Evolutionary conservation across 1,140 invertebrate genomes (phyloP).

Genomic region (Hetaerina americana): DNA sequence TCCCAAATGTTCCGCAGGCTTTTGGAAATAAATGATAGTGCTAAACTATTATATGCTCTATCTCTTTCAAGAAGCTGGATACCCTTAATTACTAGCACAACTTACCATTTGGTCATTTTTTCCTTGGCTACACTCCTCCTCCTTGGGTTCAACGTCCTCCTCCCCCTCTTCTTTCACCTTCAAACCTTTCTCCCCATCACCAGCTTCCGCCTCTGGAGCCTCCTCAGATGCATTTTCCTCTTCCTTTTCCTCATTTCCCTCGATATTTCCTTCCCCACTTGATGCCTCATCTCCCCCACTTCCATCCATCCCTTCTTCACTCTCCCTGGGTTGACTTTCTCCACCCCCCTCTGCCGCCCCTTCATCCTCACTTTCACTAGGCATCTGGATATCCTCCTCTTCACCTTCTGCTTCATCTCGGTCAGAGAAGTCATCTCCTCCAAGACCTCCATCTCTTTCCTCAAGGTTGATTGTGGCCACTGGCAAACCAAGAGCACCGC

Average conservation of each 20-base stretch:
- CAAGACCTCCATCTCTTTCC: constrained; percentile 24
- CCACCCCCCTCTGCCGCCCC: constrained; percentile 13
- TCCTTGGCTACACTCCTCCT: too few relatives aligned
- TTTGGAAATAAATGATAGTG: too few relatives aligned
- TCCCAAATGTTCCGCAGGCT: too few relatives aligned
- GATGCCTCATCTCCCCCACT: constrained; percentile 1
- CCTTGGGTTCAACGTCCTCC: constrained; percentile 45
- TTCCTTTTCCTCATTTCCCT: neutral
- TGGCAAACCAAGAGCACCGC: neutral
- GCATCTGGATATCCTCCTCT: constrained; percentile 30
- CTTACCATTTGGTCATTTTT: too few relatives aligned
- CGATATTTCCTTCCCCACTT: neutral
- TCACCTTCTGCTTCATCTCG: constrained; percentile 72
- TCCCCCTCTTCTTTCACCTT: too few relatives aligned
- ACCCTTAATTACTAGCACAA: too few relatives aligned
- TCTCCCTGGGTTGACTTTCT: constrained; percentile 18
- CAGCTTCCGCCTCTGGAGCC: neutral
- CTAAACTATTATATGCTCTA: too few relatives aligned
- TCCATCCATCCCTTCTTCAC: too few relatives aligned
- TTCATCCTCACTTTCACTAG: constrained; percentile 7
- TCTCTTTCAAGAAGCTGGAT: too few relatives aligned
- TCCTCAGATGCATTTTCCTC: constrained; percentile 3
- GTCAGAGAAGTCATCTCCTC: constrained; percentile 52
- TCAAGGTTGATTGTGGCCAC: constrained; percentile 23
- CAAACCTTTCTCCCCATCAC: constrained; percentile 9